Conservation (phyloP, 2,113 vertebrate genomes). For the Galemys pyrenaicus region DNA sequence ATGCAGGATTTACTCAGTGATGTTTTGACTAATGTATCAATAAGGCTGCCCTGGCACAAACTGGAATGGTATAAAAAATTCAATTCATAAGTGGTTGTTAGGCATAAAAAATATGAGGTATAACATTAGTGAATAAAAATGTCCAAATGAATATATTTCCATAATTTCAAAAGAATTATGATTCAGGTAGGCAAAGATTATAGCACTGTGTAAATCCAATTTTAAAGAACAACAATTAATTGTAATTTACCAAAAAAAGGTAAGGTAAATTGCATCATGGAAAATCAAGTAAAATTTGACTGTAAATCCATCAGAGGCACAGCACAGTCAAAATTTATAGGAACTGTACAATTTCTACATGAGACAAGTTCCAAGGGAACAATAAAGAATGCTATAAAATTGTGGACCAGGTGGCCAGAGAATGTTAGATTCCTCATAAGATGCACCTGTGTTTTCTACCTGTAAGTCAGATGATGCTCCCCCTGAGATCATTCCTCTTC, state of each 20-base stretch:
- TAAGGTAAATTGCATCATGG: not conserved
- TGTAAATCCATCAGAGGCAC: not conserved
- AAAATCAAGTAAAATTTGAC: not conserved
- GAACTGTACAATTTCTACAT: not conserved
- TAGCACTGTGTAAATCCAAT: not conserved
- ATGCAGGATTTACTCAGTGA: not conserved
- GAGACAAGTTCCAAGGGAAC: not conserved
- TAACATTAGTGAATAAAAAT: constrained; percentile 16
- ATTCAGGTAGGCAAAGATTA: not conserved
- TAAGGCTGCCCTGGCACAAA: not conserved
- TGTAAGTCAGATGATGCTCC: no score
- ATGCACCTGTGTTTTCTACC: no score
- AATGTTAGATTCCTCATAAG: no score
- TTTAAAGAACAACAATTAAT: constrained; percentile 44
- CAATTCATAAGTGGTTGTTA: not conserved
- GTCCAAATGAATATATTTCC: not conserved
- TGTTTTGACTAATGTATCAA: constrained; percentile 2
- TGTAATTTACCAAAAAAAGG: not conserved
- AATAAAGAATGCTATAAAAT: no score
- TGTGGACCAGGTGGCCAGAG: no score
- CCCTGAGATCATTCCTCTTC: no score
- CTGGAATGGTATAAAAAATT: constrained; percentile 21
- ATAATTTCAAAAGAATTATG: constrained; percentile 22
- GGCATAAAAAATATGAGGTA: not conserved
- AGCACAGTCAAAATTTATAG: not conserved